These are phyloP conservation scores for Falco naumanni DNA, from an alignment of 2,797 vertebrate genomes.

Conservation along the genomic window DNA sequence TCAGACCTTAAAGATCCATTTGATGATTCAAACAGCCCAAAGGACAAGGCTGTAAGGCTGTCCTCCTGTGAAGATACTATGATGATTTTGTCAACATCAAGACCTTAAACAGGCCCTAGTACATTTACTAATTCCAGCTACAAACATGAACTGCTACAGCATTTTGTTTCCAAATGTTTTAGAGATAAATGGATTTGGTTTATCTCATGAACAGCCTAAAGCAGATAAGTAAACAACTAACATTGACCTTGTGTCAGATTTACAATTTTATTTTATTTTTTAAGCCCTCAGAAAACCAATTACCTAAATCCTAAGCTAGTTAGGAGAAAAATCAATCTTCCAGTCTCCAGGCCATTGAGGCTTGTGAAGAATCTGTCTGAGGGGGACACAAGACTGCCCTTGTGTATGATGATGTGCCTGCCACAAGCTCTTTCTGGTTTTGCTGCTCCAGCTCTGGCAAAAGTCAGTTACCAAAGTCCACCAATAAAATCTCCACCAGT, in stretches of 20 bases:
- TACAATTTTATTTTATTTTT: slow-evolving; percentile 34
- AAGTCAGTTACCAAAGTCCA: not conserved
- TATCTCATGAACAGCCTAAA: slow-evolving; percentile 2
- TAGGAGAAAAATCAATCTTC: not conserved
- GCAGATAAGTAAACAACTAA: slow-evolving; percentile 39
- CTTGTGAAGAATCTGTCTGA: not conserved
- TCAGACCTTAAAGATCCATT: slow-evolving; percentile 36
- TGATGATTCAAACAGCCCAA: not conserved
- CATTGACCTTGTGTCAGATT: slow-evolving; percentile 14
- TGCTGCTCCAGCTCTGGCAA: not conserved
- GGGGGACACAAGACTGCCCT: not conserved
- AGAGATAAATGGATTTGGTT: slow-evolving; percentile 43
- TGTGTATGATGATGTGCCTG: not conserved
- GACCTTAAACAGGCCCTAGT: slow-evolving; percentile 24
- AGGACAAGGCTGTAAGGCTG: slow-evolving; percentile 12
- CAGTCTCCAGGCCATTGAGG: not conserved
- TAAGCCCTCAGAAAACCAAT: slow-evolving; percentile 55
- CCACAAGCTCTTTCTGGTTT: not conserved
- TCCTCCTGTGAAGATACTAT: not conserved
- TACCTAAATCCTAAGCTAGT: slow-evolving; percentile 22
- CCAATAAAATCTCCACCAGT: not conserved
- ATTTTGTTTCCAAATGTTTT: slow-evolving; percentile 30
- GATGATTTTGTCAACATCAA: slow-evolving; percentile 6
- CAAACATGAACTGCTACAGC: not conserved
- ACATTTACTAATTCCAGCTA: not conserved